Base-by-base conservation (phyloP, 2,797 vertebrate species). In the Melanotaenia pygmaea region DNA sequence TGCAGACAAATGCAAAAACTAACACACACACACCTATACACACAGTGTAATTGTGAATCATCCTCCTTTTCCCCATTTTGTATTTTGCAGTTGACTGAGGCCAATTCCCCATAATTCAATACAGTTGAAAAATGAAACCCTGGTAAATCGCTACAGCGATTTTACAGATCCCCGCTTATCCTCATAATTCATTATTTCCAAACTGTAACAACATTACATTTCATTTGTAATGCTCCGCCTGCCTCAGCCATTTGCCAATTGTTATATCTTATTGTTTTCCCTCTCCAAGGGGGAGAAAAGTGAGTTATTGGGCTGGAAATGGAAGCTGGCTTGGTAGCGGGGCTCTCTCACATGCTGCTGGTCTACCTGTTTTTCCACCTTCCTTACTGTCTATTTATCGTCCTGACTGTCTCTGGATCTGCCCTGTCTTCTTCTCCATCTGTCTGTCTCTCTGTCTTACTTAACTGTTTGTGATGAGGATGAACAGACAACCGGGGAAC, bases 81-180 rank as follows among this genome's bases (percentile, higher is more conserved):
- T 91, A 83, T 91, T 92, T 93, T 91, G 89, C 91, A 91, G 84
- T 90, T 91, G 89, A 92, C 88, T 92, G 88, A 87, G 90, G 91
- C 87, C 86, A 90, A 91, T 92, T 90, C 85, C 62, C 84, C 83
- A 91, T 92, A 91, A 90, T 92, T 91, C 91, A 91, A 92, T 91
- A 88, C 85, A 82, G 86, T 85, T 91, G 90, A 93, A 92, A 92
- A 92, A 92, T 92, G 92, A 92, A 91, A 90, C 88, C 88, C 76
- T 12, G 65, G 88, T 87, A 90, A 91, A 92, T 89, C 86, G 88
- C 89, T 89, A 90, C 88, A 91, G 89, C 86, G 87, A 90, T 91
- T 92, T 90, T 88, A 90, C 89, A 91, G 89, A 90, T 91, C 90
- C 88, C 89, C 70, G 86, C 87, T 91, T 91, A 91, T 90, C 84